Evolutionary conservation across 2,113 vertebrate species (phyloP), one percentile per base, ranked within the genome.

Genomic region (Austrofundulus limnaeus): DNA sequence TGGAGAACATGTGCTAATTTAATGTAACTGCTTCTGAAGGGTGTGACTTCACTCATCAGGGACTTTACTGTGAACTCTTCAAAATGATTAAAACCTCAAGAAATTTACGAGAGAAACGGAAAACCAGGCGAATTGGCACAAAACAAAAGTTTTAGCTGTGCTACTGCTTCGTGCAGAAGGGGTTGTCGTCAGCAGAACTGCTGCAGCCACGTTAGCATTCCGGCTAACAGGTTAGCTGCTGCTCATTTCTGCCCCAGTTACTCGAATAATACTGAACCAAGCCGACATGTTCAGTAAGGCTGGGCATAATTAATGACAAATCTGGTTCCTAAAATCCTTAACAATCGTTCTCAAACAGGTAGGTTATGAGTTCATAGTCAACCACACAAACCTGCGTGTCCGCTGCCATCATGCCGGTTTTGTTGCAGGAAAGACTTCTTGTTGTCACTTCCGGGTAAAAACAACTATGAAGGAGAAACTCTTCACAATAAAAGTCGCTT

Each of bases 321-420:
- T 28, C 28, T 1, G 0, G 2, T 14, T 25, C 7, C 5, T 17
- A 1, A 1, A 0, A 0, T 2, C 24, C 2, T 23, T 4, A 11
- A 12, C 21, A 4, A 1, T 1, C 7, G 11, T 19, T 25, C 2
- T 28, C 15, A 21, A 17, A 13, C 10, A 1, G 19, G 13, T 0
- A 59, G n/a, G 21, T 2, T 31, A 25, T 2, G 15, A 25, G 66
- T 67, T 71, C 68, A 72, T 75, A 43, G 3, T 54, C 43, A 87
- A 71, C 60, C 81, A 87, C 89, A 85, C 87, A 91, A 88, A 98
- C 96, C 96, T 96, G 96, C 95, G 93, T 95, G 94, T 96, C 96
- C 77, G 96, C 92, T 85, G 94, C 96, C 96, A 97, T 98, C 91
- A 93, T 94, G 92, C 94, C 92, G 91, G 94, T 88, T 77, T 77